Base-by-base conservation (phyloP, 2,113 vertebrate species). In the Gasterosteus nipponicus region DNA sequence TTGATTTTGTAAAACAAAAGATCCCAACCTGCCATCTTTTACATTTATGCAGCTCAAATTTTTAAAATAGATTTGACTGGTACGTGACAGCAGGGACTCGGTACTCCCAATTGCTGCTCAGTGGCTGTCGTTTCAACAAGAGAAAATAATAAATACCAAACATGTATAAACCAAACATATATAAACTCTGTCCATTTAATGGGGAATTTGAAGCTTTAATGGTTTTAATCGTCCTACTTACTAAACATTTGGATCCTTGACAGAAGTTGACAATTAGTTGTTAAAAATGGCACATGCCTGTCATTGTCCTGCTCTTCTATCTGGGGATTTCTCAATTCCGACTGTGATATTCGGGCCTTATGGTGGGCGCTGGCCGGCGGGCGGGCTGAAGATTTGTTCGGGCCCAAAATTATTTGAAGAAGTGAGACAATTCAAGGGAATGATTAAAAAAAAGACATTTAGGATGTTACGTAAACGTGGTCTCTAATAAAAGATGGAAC, bases 281-380 rank as follows among this genome's bases (percentile, higher is more conserved):
- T 49, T 65, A 9, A 54, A 22, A 65, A 19, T 47, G n/a, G 16
- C 82, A 81, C 62, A 69, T 80, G 77, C 83, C 78, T 75, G 26
- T 26, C 38, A 74, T 39, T 42, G 29, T 42, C 65, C 22, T 72
- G 41, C 29, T 33, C 39, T 8, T 47, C 42, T 61, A 31, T 56
- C 77, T 82, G 61, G 10, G 38, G 31, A 9, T 65, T n/a, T 78
- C n/a, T 62, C 9, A 60, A 26, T 65, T 14, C 39, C 77, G 42
- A 29, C 69, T 62, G 47, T 70, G 62, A 8, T 65, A 44, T 18
- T 9, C n/a, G 10, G 22, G 19, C 3, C 8, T 9, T 16, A 49
- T 51, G 58, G 16, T 7, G 47, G 1, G 22, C 22, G 22, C 22
- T 26, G 22, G 22, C 22, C 22, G 22, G 22, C 22, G 33, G 22